Evolutionary conservation across 2,113 vertebrate species (phyloP), one percentile per base, ranked within the genome.

Genomic region (Azemiops feae): DNA sequence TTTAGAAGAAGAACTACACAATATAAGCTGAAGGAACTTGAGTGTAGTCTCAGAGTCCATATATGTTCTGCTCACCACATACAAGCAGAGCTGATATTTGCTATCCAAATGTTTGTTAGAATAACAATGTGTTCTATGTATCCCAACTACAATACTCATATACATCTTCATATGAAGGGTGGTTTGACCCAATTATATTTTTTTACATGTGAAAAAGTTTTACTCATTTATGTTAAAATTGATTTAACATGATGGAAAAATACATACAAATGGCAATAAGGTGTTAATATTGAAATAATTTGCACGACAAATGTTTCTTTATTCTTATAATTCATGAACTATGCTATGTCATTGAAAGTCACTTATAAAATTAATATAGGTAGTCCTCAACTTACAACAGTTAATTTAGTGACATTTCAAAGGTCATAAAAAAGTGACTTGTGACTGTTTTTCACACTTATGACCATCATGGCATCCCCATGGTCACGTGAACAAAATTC

Each of bases 251-350:
- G 87, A 8, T 54, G 8, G 18, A 1, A 34, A 20, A 88, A 34
- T 30, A 30, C 30, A 55, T 34, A 20, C 8, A n/a, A n/a, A 55
- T 88, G 52, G 30, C 25, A 54, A n/a, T 18, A 53, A 88, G 34
- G n/a, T 39, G 1, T 55, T 88, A 50, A 58, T 69, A 50, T 12
- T 60, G 52, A 91, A 43, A 91, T 45, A 90, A 20, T 14, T 93
- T 90, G 69, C 86, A 60, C 88, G 86, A 30, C 45, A 11, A 89
- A 5, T 88, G 92, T 92, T 93, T 43, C 30, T 90, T 60, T 91
- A 45, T 23, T 94, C 34, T 74, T 23, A 93, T 85, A 39, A 91
- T 85, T 91, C 11, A 23, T 54, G 16, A 27, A 27, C 43, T 12
- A 14, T 85, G 74, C n/a, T 50, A 90, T 50, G 64, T 18, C 43